Evolutionary conservation across 2,113 vertebrate species (phyloP).

Genomic region (Pteronura brasiliensis): DNA sequence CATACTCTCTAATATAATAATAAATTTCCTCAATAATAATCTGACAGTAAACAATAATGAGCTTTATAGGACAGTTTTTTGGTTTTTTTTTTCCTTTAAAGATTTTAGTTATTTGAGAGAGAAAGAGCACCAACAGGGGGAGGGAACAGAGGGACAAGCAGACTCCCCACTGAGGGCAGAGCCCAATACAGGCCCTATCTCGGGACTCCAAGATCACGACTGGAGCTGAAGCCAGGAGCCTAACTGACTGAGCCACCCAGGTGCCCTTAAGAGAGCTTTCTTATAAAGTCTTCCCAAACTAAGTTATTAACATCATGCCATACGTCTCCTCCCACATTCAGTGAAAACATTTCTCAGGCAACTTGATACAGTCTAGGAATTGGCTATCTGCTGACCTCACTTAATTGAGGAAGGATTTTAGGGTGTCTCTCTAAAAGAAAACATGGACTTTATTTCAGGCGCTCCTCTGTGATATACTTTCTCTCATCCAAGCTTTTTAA

Average conservation of each 20-base stretch:
- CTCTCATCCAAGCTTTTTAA: neutral
- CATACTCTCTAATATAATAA: neutral
- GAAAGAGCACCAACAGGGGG: neutral
- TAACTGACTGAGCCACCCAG: neutral
- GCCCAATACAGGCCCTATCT: neutral
- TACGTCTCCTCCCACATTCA: neutral
- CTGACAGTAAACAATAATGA: neutral
- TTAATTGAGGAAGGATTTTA: slow-evolving; percentile 20
- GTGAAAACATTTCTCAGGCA: neutral
- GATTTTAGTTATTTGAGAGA: neutral
- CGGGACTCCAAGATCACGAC: neutral
- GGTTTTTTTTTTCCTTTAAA: neutral
- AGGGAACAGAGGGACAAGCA: neutral
- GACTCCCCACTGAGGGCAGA: neutral
- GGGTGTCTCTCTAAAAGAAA: neutral
- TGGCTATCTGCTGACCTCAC: neutral
- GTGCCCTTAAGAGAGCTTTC: neutral
- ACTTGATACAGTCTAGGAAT: neutral
- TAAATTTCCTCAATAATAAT: neutral
- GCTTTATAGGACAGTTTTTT: neutral
- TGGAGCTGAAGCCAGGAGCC: neutral
- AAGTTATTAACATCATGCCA: neutral
- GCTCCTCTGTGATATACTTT: neutral
- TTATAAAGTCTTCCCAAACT: neutral
- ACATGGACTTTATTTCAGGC: neutral